phyloP scores from a whole-genome alignment of 2,888 invertebrate species.

The Rosalia funebris region DNA sequence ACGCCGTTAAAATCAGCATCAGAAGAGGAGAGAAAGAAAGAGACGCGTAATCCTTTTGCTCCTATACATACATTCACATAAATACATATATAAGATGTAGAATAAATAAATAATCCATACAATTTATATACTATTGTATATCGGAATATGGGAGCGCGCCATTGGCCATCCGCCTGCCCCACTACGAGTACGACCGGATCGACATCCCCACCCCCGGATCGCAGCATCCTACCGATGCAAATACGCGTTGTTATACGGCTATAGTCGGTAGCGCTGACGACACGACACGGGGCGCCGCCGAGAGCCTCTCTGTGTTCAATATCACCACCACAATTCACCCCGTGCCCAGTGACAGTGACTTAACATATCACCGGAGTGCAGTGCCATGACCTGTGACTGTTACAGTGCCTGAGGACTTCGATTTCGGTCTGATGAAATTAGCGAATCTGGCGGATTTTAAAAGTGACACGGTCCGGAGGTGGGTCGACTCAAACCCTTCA shows the following conservation, averaged over 20 bases:
- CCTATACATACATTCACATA: slow-evolving; percentile 63
- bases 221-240: slow-evolving; percentile 56
- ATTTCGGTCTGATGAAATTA: slow-evolving; percentile 30
- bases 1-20: slow-evolving; percentile 55
- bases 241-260: slow-evolving; percentile 61
- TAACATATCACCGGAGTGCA: slow-evolving; percentile 47
- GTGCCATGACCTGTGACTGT: slow-evolving; percentile 38
- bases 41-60: slow-evolving; percentile 57
- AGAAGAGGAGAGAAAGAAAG: slow-evolving; percentile 48
- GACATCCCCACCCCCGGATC: slow-evolving; percentile 57
- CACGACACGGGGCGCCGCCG: slow-evolving; percentile 45
- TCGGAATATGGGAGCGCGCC: slow-evolving; percentile 53
- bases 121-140: slow-evolving; percentile 66
- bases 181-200: slow-evolving; percentile 54
- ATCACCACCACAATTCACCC: slow-evolving; percentile 31
- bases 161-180: slow-evolving; percentile 56
- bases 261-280: slow-evolving; percentile 58
- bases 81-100: slow-evolving; percentile 65
- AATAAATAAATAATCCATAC: slow-evolving; percentile 67
- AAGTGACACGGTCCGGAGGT: slow-evolving; percentile 70
- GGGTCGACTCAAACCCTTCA: slow-evolving; percentile 68
- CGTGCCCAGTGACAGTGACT: slow-evolving; percentile 49
- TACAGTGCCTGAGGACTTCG: slow-evolving; percentile 22
- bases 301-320: slow-evolving; percentile 18
- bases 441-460: slow-evolving; percentile 71